Evolutionary conservation across 2,888 invertebrate species (phyloP).

Genomic region (Conus canariensis): DNA sequence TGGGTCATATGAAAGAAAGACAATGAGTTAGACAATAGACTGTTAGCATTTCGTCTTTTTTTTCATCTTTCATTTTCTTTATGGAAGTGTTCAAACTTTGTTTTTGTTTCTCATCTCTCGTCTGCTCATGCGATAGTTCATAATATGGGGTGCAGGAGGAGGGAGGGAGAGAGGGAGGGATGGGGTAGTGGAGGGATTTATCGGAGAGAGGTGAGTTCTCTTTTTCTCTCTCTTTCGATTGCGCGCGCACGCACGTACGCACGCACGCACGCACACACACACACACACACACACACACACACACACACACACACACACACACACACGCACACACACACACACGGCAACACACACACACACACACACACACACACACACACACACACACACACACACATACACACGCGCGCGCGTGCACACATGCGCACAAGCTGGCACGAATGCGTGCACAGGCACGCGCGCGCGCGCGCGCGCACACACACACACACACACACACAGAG

Average conservation of each 20-base stretch:
- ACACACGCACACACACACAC: background rate
- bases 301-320: background rate
- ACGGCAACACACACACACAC: too few relatives aligned
- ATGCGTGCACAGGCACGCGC: background rate
- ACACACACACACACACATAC: constrained; percentile 8
- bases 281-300: constrained; percentile 21
- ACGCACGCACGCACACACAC: constrained; percentile 14
- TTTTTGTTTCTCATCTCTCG: too few relatives aligned
- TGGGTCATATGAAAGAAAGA: too few relatives aligned
- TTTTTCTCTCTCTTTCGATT: background rate
- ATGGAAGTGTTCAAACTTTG: too few relatives aligned
- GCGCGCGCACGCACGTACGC: background rate
- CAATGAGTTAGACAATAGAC: too few relatives aligned
- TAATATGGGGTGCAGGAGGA: too few relatives aligned
- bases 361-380: constrained; percentile 15
- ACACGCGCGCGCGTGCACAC: constrained; percentile 1
- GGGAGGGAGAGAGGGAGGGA: too few relatives aligned
- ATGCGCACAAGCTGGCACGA: background rate
- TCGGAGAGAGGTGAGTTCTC: too few relatives aligned
- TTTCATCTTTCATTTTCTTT: too few relatives aligned
- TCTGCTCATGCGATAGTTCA: too few relatives aligned
- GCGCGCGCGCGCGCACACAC: background rate
- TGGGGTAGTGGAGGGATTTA: too few relatives aligned
- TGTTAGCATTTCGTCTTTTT: too few relatives aligned
- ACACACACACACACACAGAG: background rate